Conservation (phyloP, 1,140 invertebrate species). For the Orius insidiosus region DNA sequence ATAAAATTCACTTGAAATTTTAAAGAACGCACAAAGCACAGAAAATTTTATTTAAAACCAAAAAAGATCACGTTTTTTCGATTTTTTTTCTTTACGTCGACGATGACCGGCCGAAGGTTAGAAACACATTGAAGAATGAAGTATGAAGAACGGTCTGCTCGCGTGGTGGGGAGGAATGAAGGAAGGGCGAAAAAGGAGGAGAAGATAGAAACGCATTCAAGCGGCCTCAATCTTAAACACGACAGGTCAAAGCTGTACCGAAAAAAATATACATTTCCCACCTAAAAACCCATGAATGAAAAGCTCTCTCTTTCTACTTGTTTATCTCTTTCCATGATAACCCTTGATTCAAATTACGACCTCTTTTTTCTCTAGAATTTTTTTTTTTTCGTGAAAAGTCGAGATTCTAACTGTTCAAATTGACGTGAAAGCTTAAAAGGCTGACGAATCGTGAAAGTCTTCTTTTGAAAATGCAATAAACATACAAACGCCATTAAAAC, state of each 20-base stretch:
- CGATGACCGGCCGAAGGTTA: not conserved
- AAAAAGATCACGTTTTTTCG: not conserved
- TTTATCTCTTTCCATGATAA: too few species aligned
- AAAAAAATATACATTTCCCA: not conserved
- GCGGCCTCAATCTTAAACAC: slow-evolving; percentile 2
- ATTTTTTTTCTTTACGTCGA: not conserved
- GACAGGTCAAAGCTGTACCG: slow-evolving; percentile 2
- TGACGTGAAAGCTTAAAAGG: too few species aligned
- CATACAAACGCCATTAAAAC: too few species aligned
- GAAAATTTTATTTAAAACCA: not conserved
- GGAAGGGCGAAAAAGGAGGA: slow-evolving; percentile 4
- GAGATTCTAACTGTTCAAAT: too few species aligned
- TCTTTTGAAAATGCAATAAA: too few species aligned
- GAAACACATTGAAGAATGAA: slow-evolving; percentile 2
- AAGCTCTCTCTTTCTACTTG: not conserved
- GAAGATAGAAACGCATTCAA: not conserved
- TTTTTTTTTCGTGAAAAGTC: too few species aligned
- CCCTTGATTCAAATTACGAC: slow-evolving; percentile 16
- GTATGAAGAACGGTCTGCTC: not conserved
- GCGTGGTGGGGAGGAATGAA: not conserved
- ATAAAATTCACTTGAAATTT: not conserved
- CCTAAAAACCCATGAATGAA: not conserved
- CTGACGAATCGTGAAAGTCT: too few species aligned
- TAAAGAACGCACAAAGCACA: not conserved
- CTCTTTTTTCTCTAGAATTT: slow-evolving; percentile 8